Conservation (phyloP, 2,797 vertebrate genomes). For the Anas bernieri region DNA sequence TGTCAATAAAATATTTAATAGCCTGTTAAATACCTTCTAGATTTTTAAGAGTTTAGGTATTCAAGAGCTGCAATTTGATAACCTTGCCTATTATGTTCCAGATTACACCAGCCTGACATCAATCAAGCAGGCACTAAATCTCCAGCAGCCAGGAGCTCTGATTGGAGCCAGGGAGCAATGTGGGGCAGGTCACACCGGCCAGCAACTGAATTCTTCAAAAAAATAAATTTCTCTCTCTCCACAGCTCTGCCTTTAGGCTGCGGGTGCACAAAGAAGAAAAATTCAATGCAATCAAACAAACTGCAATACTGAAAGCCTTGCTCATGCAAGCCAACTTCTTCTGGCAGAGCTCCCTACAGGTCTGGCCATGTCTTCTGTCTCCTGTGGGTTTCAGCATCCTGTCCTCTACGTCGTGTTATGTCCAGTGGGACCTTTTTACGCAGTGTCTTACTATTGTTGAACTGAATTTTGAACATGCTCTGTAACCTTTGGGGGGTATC, state of each 20-base stretch:
- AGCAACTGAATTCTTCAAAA: not conserved
- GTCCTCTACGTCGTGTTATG: not conserved
- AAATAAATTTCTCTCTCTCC: not conserved
- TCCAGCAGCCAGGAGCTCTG: not conserved
- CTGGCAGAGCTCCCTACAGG: not conserved
- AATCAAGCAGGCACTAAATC: not conserved
- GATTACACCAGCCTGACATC: slow-evolving; percentile 29
- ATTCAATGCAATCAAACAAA: not conserved
- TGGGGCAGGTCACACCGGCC: not conserved
- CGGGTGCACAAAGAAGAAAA: not conserved
- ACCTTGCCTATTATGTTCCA: not conserved
- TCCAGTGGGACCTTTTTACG: not conserved
- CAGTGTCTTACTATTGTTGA: not conserved
- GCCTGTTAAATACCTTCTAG: slow-evolving; percentile 46
- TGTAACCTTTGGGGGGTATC: slow-evolving; percentile 57
- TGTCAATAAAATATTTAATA: slow-evolving; percentile 49
- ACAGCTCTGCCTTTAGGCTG: not conserved
- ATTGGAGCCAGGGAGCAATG: not conserved
- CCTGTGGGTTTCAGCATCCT: not conserved
- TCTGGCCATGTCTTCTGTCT: not conserved
- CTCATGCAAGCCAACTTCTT: not conserved
- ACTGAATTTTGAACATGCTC: not conserved
- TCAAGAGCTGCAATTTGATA: slow-evolving; percentile 37
- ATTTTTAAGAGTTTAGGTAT: slow-evolving; percentile 39
- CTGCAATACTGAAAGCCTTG: not conserved